Evolutionary conservation across 2,888 invertebrate genomes (phyloP).

Genomic region (Lasioglossum vierecki): DNA sequence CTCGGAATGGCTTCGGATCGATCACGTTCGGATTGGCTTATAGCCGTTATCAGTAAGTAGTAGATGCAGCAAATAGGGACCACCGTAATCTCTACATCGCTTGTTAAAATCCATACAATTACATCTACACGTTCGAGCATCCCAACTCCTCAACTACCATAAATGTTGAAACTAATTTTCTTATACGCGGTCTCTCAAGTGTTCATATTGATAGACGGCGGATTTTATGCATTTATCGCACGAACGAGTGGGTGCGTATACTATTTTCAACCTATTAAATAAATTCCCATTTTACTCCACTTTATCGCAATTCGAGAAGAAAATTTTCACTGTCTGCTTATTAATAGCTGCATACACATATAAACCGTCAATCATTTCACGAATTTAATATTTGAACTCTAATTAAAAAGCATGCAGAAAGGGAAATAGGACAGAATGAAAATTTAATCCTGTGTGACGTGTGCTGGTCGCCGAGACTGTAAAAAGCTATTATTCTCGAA

Average conservation of each 20-base stretch:
- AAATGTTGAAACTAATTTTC: background rate
- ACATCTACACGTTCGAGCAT: background rate
- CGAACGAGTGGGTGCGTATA: too few relatives aligned
- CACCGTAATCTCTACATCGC: slow-evolving; percentile 38
- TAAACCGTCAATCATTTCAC: background rate
- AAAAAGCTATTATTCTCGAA: background rate
- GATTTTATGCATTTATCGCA: too few relatives aligned
- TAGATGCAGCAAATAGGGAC: slow-evolving; percentile 46
- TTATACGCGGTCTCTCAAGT: background rate
- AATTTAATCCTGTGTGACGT: background rate
- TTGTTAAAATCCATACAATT: background rate
- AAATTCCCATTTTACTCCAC: too few relatives aligned
- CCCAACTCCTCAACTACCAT: background rate
- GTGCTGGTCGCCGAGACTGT: background rate
- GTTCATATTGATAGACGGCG: too few relatives aligned
- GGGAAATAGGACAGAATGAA: background rate
- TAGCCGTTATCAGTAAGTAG: slow-evolving; percentile 29
- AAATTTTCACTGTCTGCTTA: too few relatives aligned
- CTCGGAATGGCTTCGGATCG: slow-evolving; percentile 38
- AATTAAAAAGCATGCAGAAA: background rate
- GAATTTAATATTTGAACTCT: background rate
- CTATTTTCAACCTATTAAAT: too few relatives aligned
- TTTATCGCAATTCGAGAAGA: too few relatives aligned
- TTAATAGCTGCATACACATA: too few relatives aligned
- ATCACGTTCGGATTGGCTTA: slow-evolving; percentile 38